These are phyloP conservation scores for Boleophthalmus pectinirostris DNA, from an alignment of 2,113 vertebrate species.

Conservation along the genomic window DNA sequence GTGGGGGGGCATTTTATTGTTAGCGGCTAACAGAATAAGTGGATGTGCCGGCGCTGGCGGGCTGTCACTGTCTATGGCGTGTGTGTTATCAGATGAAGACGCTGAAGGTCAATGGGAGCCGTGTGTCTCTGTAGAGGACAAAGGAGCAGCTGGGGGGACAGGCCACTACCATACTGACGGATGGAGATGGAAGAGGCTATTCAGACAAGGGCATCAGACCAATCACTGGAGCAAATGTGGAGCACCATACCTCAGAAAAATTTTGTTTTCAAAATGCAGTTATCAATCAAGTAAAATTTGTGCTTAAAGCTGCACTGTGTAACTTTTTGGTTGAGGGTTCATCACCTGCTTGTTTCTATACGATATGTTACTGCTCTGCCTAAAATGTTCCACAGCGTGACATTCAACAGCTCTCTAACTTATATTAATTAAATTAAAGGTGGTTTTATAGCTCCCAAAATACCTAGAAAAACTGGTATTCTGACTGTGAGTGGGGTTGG, in stretches of 20 bases:
- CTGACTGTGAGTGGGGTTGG: no score
- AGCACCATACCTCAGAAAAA: not conserved
- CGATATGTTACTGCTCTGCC: no score
- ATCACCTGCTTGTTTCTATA: no score
- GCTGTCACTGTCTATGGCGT: constrained; percentile 21
- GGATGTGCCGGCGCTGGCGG: constrained; percentile 5
- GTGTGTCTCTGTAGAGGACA: constrained; percentile 50
- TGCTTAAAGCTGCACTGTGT: no score
- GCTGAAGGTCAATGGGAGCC: constrained; percentile 50
- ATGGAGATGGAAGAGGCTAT: constrained; percentile 51
- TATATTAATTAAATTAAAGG: no score
- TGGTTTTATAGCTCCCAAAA: no score
- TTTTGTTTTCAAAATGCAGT: not conserved
- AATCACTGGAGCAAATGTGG: constrained; percentile 25
- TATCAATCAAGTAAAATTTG: no score
- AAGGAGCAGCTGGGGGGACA: constrained; percentile 48
- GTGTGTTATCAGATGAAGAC: constrained; percentile 43
- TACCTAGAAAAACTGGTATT: no score
- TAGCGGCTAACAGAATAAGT: constrained; percentile 1
- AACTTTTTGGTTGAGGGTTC: no score
- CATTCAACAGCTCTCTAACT: no score
- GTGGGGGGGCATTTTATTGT: not conserved
- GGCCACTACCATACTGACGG: constrained; percentile 42
- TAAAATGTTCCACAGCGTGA: no score
- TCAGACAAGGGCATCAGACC: constrained; percentile 47